Percentiles rank a stretch among this genome's conserved stretches.
Conservation (phyloP, 2,888 invertebrate genomes). For the Ctena decussata region DNA sequence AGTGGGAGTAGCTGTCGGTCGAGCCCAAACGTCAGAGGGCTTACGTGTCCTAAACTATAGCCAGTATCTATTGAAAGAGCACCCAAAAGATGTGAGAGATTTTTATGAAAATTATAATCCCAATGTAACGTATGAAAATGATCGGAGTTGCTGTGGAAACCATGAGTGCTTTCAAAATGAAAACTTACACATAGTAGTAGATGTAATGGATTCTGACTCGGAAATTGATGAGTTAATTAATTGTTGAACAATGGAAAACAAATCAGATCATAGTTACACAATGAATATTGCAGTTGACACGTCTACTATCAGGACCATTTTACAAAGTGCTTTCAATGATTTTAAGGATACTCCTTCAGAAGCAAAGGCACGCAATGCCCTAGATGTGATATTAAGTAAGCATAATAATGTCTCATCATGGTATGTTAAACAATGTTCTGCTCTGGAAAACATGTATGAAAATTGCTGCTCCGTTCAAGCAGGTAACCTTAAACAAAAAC, state of each 20-base stretch:
- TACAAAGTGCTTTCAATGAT: neutral
- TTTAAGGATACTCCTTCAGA: slow-evolving; percentile 5
- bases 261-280: neutral
- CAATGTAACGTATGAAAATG: too few relatives aligned
- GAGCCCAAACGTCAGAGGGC: slow-evolving; percentile 2
- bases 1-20: slow-evolving; percentile 31
- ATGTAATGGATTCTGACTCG: neutral
- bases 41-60: slow-evolving; percentile 30
- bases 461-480: neutral
- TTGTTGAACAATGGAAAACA: neutral
- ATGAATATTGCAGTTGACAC: neutral
- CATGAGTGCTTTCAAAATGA: neutral
- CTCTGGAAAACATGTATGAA: neutral
- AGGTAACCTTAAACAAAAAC: neutral
- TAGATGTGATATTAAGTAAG: neutral
- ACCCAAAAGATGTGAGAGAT: neutral
- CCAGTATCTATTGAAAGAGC: neutral
- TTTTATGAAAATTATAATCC: neutral
- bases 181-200: neutral
- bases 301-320: neutral
- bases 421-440: neutral
- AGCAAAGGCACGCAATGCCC: neutral
- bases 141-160: too few relatives aligned
- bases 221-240: neutral
- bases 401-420: neutral